These are phyloP conservation scores for Sphaerophoria rueppellii DNA, from an alignment of 2,888 invertebrate genomes.

Conservation along the genomic window DNA sequence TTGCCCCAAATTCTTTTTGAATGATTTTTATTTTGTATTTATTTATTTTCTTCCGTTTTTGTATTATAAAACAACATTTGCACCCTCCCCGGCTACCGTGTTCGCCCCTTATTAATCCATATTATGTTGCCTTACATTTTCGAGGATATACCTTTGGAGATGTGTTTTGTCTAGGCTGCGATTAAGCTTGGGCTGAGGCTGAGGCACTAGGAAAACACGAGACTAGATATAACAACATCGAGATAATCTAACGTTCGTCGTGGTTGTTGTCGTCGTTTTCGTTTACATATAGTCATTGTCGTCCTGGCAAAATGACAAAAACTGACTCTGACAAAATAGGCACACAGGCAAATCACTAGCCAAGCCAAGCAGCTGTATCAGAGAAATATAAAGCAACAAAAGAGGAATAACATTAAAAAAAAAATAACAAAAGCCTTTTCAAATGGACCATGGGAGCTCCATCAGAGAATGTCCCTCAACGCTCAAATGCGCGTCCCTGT, in stretches of 20 bases:
- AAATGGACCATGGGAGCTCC: conserved; percentile 48
- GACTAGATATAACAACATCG: conserved; percentile 71
- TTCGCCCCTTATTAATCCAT: conserved; percentile 65
- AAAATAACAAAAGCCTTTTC: conserved; percentile 56
- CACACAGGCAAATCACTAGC: not conserved
- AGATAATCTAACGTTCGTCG: conserved; percentile 63
- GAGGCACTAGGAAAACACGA: conserved; percentile 57
- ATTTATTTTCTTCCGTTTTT: not conserved
- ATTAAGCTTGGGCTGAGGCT: too few species aligned
- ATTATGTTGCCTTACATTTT: conserved; percentile 60
- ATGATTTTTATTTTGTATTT: conserved; percentile 44
- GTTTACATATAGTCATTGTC: too few species aligned
- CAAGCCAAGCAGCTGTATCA: not conserved
- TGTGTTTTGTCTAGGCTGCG: conserved; percentile 55
- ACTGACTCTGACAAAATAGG: conserved; percentile 47
- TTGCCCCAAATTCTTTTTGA: conserved; percentile 64
- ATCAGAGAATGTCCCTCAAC: conserved; percentile 12
- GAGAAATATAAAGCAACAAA: conserved; percentile 16
- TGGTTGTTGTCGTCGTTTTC: too few species aligned
- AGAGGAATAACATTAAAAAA: conserved; percentile 25
- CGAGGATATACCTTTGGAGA: conserved; percentile 27
- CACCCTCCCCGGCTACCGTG: conserved; percentile 39
- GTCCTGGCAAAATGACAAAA: conserved; percentile 72
- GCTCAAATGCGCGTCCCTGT: not conserved
- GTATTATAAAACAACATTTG: conserved; percentile 19